Base-by-base conservation (phyloP, 2,888 invertebrate genomes). In the Calephelis perditalis region DNA sequence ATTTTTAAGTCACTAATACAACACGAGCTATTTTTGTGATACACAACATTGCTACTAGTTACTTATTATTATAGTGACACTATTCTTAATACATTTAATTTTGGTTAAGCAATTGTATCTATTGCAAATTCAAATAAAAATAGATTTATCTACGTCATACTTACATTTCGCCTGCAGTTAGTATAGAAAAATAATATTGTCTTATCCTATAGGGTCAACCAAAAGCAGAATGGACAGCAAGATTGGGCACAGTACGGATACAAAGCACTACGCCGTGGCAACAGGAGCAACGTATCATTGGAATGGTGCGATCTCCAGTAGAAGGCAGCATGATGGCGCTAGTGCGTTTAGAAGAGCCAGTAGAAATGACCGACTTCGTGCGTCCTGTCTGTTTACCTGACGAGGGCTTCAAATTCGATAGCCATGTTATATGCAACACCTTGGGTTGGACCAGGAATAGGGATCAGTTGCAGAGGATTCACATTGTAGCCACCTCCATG, bases 231-330 rank as follows among this genome's bases (percentile, higher is more conserved):
- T 97, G 97, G 97, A 93, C 94, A 37, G 96, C 96, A 0, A 92
- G 95, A 68, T 92, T 96, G 63, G 97, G 96, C 2, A 92, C 93
- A 7, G 93, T 96, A 0, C 92, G 97, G 56, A 91, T 96, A 52
- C 93, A 95, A 52, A 94, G 96, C 64, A 94, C 94, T 1, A 94
- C 96, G 0, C 97, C 97, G 0, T 97, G 97, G 97, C 96, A 96
- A 70, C 97, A 96, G 77, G 95, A 97, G 69, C 91, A 95, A 58
- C 91, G 96, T 61, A 94, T 96, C 59, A 93, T 97, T 5, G 96
- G 97, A 43, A 95, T 97, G 95, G 94, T 96, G 12, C 96, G 96
- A 70, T 96, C 96, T 0, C 97, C 97, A 0, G 96, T 97, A 0
- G 97, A 97, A 80, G 97, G 97, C 35, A 97, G 96, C 70, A 96